Conservation (phyloP, 2,888 invertebrate genomes). For the Orthosia gothica region DNA sequence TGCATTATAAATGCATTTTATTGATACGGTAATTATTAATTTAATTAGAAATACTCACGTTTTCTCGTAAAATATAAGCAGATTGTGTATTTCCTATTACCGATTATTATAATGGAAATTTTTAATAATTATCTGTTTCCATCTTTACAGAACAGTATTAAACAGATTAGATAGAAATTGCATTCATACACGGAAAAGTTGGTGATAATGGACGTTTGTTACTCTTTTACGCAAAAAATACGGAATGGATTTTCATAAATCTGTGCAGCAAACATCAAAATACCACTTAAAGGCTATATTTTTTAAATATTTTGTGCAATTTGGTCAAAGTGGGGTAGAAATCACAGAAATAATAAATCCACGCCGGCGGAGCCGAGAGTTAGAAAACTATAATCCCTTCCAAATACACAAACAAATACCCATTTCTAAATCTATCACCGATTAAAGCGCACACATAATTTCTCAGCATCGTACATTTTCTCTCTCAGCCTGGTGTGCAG, state of each 20-base stretch:
- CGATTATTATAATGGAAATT: conserved; percentile 3
- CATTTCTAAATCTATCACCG: not conserved
- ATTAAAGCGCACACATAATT: conserved; percentile 2
- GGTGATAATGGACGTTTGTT: no score
- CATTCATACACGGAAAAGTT: no score
- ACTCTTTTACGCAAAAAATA: no score
- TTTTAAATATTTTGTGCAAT: no score
- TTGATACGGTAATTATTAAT: conserved; percentile 8
- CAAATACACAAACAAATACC: not conserved
- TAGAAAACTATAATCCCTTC: no score
- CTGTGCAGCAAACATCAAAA: no score
- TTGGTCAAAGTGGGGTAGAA: no score
- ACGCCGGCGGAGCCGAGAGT: no score
- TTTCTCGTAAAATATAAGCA: not conserved
- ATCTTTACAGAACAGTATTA: not conserved
- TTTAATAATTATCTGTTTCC: not conserved
- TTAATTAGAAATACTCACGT: conserved; percentile 24
- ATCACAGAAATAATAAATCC: no score
- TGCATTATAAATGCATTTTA: conserved; percentile 13
- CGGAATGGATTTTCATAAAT: no score
- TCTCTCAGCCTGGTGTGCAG: not conserved
- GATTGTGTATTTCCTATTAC: conserved; percentile 1
- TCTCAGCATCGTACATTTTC: not conserved
- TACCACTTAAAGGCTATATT: no score
- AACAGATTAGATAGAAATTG: not conserved